Evolutionary conservation across 2,113 vertebrate genomes (phyloP).

Genomic region (Felis chaus): DNA sequence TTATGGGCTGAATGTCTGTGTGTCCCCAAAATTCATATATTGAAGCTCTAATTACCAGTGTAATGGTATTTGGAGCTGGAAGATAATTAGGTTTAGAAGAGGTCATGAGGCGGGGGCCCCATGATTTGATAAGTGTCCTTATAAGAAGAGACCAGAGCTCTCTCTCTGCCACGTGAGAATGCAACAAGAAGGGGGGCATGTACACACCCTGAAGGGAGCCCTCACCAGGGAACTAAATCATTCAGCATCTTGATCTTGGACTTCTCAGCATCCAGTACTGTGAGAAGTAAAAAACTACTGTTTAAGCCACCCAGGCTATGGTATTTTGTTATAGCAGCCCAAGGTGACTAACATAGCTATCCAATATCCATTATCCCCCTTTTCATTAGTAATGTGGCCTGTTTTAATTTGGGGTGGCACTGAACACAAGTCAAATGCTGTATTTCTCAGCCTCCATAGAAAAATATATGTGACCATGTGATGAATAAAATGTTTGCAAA

Average conservation of each 20-base stretch:
- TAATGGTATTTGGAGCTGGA: background rate
- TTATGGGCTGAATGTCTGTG: background rate
- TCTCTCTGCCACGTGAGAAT: background rate
- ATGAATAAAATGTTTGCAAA: background rate
- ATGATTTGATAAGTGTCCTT: background rate
- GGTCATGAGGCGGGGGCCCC: background rate
- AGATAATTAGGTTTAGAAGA: slow-evolving; percentile 21
- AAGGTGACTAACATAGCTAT: background rate
- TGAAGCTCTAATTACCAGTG: background rate
- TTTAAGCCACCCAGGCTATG: background rate
- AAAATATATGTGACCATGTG: background rate
- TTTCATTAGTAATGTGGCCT: background rate
- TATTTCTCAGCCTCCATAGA: background rate
- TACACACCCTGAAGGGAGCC: background rate
- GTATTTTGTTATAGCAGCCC: background rate
- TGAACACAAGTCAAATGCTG: background rate
- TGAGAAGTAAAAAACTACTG: background rate
- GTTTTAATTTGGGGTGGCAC: background rate
- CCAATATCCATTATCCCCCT: background rate
- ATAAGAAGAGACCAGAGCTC: background rate
- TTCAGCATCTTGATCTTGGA: background rate
- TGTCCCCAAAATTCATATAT: background rate
- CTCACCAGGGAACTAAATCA: background rate
- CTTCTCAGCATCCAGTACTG: background rate
- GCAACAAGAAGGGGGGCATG: background rate